Conservation (phyloP, 2,888 invertebrate genomes). For the Malthinus seriepunctatus region DNA sequence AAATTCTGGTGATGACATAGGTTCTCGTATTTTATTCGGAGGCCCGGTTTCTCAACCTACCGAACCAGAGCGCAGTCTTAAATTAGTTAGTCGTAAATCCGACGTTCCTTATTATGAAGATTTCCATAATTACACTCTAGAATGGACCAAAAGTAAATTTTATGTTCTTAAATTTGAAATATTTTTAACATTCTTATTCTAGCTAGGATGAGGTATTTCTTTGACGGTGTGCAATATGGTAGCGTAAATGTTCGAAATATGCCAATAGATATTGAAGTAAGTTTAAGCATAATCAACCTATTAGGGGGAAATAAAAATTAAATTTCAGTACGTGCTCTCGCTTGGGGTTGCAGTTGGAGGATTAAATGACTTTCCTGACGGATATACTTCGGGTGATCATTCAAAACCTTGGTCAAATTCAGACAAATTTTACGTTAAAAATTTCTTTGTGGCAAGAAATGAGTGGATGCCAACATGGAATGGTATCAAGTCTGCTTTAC, state of each 20-base stretch:
- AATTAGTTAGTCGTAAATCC: conserved; percentile 40
- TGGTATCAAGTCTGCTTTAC: conserved; percentile 43
- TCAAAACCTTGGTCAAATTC: conserved; percentile 70
- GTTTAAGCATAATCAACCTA: too few relatives aligned
- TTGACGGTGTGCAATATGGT: conserved; percentile 52
- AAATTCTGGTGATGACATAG: conserved; percentile 49
- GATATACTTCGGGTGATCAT: conserved; percentile 48
- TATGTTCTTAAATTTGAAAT: neutral
- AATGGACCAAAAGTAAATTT: conserved; percentile 65
- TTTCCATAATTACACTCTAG: conserved; percentile 66
- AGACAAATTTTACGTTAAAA: conserved; percentile 59
- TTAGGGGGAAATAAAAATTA: too few relatives aligned
- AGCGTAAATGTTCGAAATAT: conserved; percentile 9
- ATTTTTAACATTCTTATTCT: conserved; percentile 29
- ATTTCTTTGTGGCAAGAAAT: conserved; percentile 63
- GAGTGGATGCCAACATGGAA: conserved; percentile 67
- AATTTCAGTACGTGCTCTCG: conserved; percentile 64
- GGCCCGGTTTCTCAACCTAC: conserved; percentile 55
- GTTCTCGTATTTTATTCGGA: conserved; percentile 56
- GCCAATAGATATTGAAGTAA: neutral
- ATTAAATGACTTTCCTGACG: conserved; percentile 66
- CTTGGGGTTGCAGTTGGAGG: conserved; percentile 75
- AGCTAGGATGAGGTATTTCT: conserved; percentile 47
- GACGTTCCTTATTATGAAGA: conserved; percentile 58
- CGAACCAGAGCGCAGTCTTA: conserved; percentile 49